These are phyloP conservation scores for Protonemura montana DNA, from an alignment of 2,888 invertebrate species.

Conservation along the genomic window DNA sequence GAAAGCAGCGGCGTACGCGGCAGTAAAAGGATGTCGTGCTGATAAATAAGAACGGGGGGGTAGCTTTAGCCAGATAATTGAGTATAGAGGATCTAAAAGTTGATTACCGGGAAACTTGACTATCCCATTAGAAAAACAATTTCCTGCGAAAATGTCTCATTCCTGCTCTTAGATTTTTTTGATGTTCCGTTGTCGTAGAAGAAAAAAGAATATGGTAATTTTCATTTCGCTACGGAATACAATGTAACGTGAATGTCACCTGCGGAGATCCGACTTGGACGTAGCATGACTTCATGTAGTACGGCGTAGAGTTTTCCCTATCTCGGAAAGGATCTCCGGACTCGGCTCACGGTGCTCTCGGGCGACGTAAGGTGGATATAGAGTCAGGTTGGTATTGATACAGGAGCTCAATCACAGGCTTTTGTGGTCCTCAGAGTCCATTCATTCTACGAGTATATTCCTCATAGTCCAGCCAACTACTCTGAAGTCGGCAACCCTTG, in stretches of 20 bases:
- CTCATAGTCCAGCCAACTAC: constrained; percentile 13
- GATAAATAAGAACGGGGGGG: background rate
- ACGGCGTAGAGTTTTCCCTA: background rate
- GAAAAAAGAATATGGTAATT: background rate
- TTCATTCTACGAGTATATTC: constrained; percentile 26
- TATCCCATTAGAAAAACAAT: constrained; percentile 12
- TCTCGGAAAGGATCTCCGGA: background rate
- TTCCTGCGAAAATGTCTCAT: background rate
- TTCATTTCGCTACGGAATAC: background rate
- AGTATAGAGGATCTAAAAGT: constrained; percentile 1
- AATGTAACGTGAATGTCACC: background rate
- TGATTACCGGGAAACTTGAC: constrained; percentile 7
- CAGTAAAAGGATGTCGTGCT: background rate
- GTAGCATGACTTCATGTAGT: background rate
- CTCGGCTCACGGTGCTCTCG: background rate
- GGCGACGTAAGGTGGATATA: background rate
- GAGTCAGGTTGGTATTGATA: constrained; percentile 29
- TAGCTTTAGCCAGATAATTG: background rate
- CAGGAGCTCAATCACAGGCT: constrained; percentile 34
- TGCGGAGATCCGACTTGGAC: background rate
- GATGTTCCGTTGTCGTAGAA: background rate
- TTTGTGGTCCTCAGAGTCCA: constrained; percentile 31
- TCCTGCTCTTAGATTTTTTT: background rate
- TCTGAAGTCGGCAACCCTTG: background rate
- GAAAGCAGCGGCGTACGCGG: constrained; percentile 4